Evolutionary conservation across 2,113 vertebrate species (phyloP).

Genomic region (Muntiacus muntjak): DNA sequence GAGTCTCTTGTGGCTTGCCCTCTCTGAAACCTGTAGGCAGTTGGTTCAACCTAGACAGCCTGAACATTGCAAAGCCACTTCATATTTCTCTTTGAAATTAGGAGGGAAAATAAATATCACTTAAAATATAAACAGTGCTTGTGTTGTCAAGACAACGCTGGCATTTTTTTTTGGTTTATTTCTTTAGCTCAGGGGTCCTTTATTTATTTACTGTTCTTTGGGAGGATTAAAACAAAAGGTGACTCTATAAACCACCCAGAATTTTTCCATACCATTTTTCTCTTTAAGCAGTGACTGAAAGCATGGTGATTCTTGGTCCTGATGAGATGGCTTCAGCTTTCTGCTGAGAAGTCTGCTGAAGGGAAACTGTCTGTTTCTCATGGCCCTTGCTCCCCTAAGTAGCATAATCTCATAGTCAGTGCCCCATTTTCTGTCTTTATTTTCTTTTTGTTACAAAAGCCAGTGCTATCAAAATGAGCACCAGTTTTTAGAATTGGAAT

Average conservation of each 20-base stretch:
- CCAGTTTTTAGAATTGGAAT: not conserved
- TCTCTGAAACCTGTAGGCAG: not conserved
- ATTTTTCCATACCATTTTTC: not conserved
- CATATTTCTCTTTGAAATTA: not conserved
- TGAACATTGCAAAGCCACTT: not conserved
- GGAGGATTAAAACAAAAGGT: constrained; percentile 13
- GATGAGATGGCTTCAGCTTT: not conserved
- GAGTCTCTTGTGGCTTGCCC: not conserved
- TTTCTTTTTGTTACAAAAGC: constrained; percentile 3
- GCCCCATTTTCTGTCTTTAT: not conserved
- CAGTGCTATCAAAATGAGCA: not conserved
- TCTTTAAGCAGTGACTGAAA: not conserved
- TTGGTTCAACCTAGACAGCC: not conserved
- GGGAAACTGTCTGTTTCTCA: not conserved
- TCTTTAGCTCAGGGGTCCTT: not conserved
- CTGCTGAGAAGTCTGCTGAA: not conserved
- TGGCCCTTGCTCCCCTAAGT: not conserved
- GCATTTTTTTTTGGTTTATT: not conserved
- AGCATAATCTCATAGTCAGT: not conserved
- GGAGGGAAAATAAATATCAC: not conserved
- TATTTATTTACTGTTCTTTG: not conserved
- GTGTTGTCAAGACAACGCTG: not conserved
- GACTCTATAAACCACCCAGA: not conserved
- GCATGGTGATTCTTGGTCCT: not conserved
- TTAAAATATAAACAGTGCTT: constrained; percentile 8